Evolutionary conservation across 2,113 vertebrate genomes (phyloP), one percentile per base, ranked within the genome.

Genomic region (Corythaeola cristata): DNA sequence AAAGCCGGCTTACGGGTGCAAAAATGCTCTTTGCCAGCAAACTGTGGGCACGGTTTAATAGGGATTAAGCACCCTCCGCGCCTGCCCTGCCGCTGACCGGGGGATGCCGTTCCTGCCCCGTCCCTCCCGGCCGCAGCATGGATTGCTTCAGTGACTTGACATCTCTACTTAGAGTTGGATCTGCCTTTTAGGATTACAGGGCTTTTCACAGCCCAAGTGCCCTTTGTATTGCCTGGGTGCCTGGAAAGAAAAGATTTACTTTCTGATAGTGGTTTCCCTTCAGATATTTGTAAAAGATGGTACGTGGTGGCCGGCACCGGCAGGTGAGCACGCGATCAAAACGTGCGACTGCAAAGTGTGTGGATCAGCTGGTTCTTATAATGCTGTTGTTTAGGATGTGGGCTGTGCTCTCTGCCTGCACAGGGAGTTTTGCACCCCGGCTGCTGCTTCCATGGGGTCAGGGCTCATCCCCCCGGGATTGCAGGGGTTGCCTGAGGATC

Each of bases 281-380:
- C 0, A 0, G 32, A 88, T 88, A 7, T 83, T 96, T 91, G 37
- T 23, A 75, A 81, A 78, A 78, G 72, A 11, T 0, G 0, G 12
- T 24, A 32, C 0, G 0, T 0, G 2, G 60, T 0, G 0, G n/a
- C 81, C 0, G 0, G 22, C 5, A 9, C 5, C 0, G 14, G 21
- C 4, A 0, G 1, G 0, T 1, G 2, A 68, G 45, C 4, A 17
- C 3, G 0, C 2, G 11, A 7, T n/a, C 0, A 2, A 30, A 66
- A 35, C 5, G 20, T 39, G 35, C 10, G 2, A 5, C 56, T 30
- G 33, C 6, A 12, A 44, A 32, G 49, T 2, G 16, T n/a, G 2
- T 3, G 59, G 89, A 52, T 88, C 67, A 69, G 30, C 58, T 82
- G 3, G 1, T 88, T 73, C 15, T 59, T 52, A 16, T 30, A 53